Percentiles rank a stretch among this genome's conserved stretches.
Evolutionary conservation across 2,797 vertebrate species (phyloP).

Genomic region (Peromyscus eremicus): DNA sequence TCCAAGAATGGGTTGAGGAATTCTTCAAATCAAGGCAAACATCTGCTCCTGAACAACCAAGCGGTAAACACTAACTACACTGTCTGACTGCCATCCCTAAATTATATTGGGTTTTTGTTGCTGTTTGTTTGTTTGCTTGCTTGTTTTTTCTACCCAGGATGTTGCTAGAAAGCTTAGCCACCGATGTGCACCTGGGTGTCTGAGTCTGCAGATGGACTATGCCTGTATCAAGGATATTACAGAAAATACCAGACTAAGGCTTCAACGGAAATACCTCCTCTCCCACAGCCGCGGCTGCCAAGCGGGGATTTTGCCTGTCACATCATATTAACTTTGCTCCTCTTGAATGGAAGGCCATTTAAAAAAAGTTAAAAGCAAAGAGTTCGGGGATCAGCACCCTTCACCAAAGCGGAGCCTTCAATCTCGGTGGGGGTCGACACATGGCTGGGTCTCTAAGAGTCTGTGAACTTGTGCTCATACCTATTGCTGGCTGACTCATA

Average conservation of each 20-base stretch:
- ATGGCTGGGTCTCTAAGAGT: background rate
- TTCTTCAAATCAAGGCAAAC: slow-evolving; percentile 9
- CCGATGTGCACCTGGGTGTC: background rate
- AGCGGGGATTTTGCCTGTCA: background rate
- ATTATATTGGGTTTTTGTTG: background rate
- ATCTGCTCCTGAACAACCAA: slow-evolving; percentile 1
- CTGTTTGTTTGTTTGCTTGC: background rate
- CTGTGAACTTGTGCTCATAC: background rate
- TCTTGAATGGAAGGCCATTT: background rate
- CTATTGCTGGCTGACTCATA: background rate
- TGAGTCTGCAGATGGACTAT: background rate
- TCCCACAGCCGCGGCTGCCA: background rate
- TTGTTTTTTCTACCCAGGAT: background rate
- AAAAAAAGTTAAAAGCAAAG: slow-evolving; percentile 46
- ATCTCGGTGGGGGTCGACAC: background rate
- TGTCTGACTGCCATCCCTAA: background rate
- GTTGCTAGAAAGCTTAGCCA: slow-evolving; percentile 11
- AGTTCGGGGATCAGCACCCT: background rate
- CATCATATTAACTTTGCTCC: background rate
- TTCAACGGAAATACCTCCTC: background rate
- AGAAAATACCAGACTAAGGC: background rate
- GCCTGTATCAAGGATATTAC: background rate
- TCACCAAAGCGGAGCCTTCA: background rate
- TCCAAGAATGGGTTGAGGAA: slow-evolving; percentile 56
- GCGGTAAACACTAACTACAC: background rate